Evolutionary conservation across 2,113 vertebrate species (phyloP), one percentile per base, ranked within the genome.

Genomic region (Balaenoptera acutorostrata): DNA sequence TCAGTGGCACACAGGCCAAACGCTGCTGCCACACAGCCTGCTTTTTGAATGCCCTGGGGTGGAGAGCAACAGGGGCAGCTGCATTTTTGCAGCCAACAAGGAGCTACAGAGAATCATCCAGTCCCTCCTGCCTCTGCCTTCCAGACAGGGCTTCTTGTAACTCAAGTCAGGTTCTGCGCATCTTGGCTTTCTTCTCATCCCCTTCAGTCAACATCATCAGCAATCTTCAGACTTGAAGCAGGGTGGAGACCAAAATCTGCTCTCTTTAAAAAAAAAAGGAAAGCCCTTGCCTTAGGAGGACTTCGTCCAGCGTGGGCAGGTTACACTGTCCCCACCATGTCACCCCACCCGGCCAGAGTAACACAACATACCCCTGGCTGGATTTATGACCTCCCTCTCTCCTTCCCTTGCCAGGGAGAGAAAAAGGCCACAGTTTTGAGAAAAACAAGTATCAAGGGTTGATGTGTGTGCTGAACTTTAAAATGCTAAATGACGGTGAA

Each of bases 401-500:
- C 77, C 29, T 36, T 18, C 74, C 21, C 6, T 46, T 64, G 81
- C 59, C 4, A 27, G 0, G 21, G 46, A 75, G 44, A 95, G 33
- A 36, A 41, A 82, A 91, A 96, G 75, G 49, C 64, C 88, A 80
- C 85, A 77, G 72, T 71, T 90, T 77, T 29, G 96, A 97, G 94
- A 96, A 97, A 97, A 98, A 93, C 91, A 95, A 97, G 75, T 13
- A 78, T 93, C 57, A 6, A 91, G 74, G 33, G 80, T 96, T 95
- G 97, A 59, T 93, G 95, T 93, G 94, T 68, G 59, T 93, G 57
- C 83, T 96, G 96, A 97, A 97, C 95, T 98, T 98, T 97, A 97
- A 98, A 98, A 98, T 0, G 82, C 92, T 97, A 96, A 98, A 97
- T 72, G 95, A 95, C 17, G 64, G 95, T 95, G 66, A 98, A 98